Evolutionary conservation across 2,113 vertebrate genomes (phyloP), one percentile per base, ranked within the genome.

Genomic region (Tragelaphus buxtoni): DNA sequence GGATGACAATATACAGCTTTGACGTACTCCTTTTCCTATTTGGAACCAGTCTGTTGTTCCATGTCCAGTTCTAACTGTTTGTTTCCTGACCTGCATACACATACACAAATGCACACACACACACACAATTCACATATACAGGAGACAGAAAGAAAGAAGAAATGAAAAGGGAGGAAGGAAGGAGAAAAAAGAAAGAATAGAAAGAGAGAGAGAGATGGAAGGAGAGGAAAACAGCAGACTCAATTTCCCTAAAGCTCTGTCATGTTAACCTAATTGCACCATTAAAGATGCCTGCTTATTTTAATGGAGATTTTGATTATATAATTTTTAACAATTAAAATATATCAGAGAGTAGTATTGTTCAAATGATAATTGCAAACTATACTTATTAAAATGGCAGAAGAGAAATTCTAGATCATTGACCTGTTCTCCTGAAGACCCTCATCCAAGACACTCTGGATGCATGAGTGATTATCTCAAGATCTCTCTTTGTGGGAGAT

Each of bases 261-360:
- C 79, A 91, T 94, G 79, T 65, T 94, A 79, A 86, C 26, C 74
- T 65, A 90, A 93, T 95, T 90, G 69, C 22, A 58, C 58, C 65
- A 88, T 65, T 92, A 93, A 97, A 65, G 51, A 96, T 53, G 17
- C 45, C 91, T 30, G 11, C n/a, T 97, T 87, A 96, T 63, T 83
- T 82, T 84, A 94, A 93, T 65, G 90, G 35, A 63, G 35, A 82
- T 82, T 94, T 77, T 94, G 72, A 88, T 90, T 91, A 28, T 76
- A 45, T 80, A 69, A 95, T 91, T 97, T 96, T 97, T 95, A 97
- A 95, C 82, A 92, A 85, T 96, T 90, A 96, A 18, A 89, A 85
- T 76, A 20, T 92, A 10, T 9, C 22, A 76, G 49, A 76, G 3
- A 88, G 60, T 13, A 13, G 28, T 16, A 61, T 92, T 92, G 79